Evolutionary conservation across 2,888 invertebrate genomes (phyloP), one percentile per base, ranked within the genome.

Genomic region (Clostera curtula): DNA sequence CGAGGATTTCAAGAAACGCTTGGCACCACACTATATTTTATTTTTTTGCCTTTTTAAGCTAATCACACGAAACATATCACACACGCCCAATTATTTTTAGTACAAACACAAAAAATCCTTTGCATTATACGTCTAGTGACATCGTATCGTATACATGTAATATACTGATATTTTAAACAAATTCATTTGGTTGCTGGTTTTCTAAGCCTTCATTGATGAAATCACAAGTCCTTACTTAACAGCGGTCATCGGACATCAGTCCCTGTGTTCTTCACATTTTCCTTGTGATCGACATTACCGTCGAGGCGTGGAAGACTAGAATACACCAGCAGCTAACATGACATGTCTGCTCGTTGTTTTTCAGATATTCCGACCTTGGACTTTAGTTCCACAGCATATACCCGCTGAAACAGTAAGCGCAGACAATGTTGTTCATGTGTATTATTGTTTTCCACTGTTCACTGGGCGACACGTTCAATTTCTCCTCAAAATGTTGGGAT

Each of bases 361-460:
- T 80, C 82, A 83, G 82, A 83, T 83, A 64, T 76, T 82, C 72
- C 76, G 74, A 62, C 80, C 79, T 66, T 83, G 82, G 82, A 77
- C 76, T 56, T 82, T 83, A 75, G 65, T 82, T 75, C 74, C 76
- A 70, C 82, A 67, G 64, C 77, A 75, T 73, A 70, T 70, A 62
- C 67, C 74, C 70, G 79, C 65, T 71, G 82, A 80, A 73, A 82
- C 80, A 71, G 82, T 83, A 83, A 83, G 82, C 79, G 74, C 75
- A 68, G 74, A 68, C 73, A 56, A 69, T 79, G 71, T 80, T 79
- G 75, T 80, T 70, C 62, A 66, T 77, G 79, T 80, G 76, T 76
- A 71, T 73, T 66, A 72, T 72, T 76, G 74, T 82, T 61, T 66
- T 72, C 74, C 77, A 75, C 73, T 61, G 64, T 63, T 59, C 69